phyloP scores from a whole-genome alignment of 2,888 invertebrate species.

The Tinea semifulvella region DNA sequence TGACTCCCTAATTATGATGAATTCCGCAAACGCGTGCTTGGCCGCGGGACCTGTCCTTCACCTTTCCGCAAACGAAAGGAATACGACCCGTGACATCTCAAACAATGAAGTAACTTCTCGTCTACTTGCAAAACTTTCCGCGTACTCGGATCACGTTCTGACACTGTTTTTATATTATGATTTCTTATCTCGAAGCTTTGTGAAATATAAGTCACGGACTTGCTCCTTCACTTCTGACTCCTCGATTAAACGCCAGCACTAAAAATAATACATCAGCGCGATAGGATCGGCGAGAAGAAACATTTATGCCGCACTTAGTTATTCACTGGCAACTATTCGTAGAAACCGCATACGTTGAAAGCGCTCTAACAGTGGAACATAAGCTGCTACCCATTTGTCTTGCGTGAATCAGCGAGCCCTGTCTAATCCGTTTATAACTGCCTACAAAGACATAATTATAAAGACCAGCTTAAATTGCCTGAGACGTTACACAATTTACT shows the following conservation, averaged over 20 bases:
- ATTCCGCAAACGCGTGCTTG: conserved; percentile 17
- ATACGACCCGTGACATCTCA: conserved; percentile 36
- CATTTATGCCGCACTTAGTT: not conserved
- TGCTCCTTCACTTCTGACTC: conserved; percentile 30
- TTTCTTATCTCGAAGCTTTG: conserved; percentile 46
- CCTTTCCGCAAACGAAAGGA: conserved; percentile 49
- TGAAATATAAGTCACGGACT: conserved; percentile 48
- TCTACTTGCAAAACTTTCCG: conserved; percentile 51
- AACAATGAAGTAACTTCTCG: conserved; percentile 37
- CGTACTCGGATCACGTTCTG: conserved; percentile 39
- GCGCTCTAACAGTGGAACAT: conserved; percentile 18
- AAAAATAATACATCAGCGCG: not conserved
- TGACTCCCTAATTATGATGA: no score
- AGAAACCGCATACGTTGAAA: conserved; percentile 3
- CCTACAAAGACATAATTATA: no score
- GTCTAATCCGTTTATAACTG: conserved; percentile 30
- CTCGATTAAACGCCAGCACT: not conserved
- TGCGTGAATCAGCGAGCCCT: conserved; percentile 23
- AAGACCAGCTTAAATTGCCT: no score
- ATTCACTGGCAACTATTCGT: not conserved
- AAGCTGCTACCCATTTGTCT: conserved; percentile 28
- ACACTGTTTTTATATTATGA: conserved; percentile 43
- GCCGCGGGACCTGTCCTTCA: conserved; percentile 37
- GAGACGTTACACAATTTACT: no score
- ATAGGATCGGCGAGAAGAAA: conserved; percentile 8